Evolutionary conservation across 2,888 invertebrate species (phyloP), one percentile per base, ranked within the genome.

Genomic region (Ennomos quercinarius): DNA sequence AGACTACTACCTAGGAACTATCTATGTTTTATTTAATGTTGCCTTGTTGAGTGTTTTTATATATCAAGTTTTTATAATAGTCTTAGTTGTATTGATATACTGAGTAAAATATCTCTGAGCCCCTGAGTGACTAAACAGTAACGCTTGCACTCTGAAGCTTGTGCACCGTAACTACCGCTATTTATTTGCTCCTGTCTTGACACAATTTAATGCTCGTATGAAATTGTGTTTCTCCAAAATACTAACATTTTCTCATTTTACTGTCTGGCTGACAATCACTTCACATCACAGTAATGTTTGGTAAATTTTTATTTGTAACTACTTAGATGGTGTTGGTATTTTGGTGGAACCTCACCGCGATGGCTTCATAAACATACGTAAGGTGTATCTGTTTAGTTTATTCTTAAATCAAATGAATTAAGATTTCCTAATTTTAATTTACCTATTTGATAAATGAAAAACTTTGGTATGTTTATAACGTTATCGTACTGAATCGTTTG

Each of bases 311-410:
- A 73, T 76, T 73, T 78, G 82, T 83, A 78, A 78, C 72, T 65
- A 71, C 73, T 72, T 84, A 84, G 82, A 86, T 83, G 92, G 92
- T 92, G 92, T 92, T 92, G 91, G 92, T 92, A 92, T 92, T 92
- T 92, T 91, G 92, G 91, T 88, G 91, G 80, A 91, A 85, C 83
- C 71, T 80, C 83, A 82, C 79, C 77, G 74, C 78, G 74, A 67
- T 64, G 64, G 57, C 76, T 81, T 68, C 64, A 75, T 89, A 85
- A 89, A 89, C 89, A 87, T 91, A 87, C 81, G 48, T 61, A 38
- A 51, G 52, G 54, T 37, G n/a, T 51, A 42, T 52, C 37, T 40
- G 34, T 27, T 36, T 12, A 49, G 10, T 40, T 27, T 39, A 40
- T n/a, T 11, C 27, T 45, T n/a, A 39, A 41, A 52, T 45, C 36